Evolutionary conservation across 1,140 invertebrate species (phyloP), one percentile per base, ranked within the genome.

Genomic region (Parasteatoda tepidariorum): DNA sequence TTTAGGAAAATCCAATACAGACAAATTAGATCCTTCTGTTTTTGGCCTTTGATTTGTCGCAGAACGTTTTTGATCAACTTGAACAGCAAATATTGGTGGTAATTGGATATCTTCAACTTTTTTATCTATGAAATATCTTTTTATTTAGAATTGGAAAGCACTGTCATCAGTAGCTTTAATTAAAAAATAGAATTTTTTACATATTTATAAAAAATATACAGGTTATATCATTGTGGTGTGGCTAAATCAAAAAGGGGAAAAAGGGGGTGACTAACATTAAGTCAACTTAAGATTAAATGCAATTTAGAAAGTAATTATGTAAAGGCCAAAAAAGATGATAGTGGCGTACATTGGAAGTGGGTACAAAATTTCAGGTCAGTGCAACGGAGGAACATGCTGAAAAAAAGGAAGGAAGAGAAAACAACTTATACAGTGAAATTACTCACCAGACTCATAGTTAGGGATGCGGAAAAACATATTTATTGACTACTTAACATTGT

Each of bases 1-100:
- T 41, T 71, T 82, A 2, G 78, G 78, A 48, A 82, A 61, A 33
- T 82, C 78, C 66, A 28, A 67, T 11, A 15, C 6, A 26, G 24
- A 38, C 1, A 61, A n/a, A 41, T 55, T 66, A 4, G 54, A 61
- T 9, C 78, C 78, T 70, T 82, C 78, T 48, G 78, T 82, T 31
- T 26, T 82, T 5, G 78, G 78, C 26, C 78, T 70, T n/a, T n/a
- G n/a, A n/a, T n/a, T n/a, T 7, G 26, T 30, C 9, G 30, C 15
- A 2, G 30, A 68, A 13, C 55, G 18, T 15, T 57, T 70, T 22
- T 38, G 33, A 22, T 71, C 22, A 28, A 5, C 24, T 28, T 30
- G 11, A 41, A 28, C 54, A 34, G 61, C 18, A 26, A 57, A n/a
- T 70, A 82, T 82, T 15, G 78, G 78, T 41, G 78, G 78, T 15